phyloP scores from a whole-genome alignment of 1,140 invertebrate species.

The Tetragonula clypearis region DNA sequence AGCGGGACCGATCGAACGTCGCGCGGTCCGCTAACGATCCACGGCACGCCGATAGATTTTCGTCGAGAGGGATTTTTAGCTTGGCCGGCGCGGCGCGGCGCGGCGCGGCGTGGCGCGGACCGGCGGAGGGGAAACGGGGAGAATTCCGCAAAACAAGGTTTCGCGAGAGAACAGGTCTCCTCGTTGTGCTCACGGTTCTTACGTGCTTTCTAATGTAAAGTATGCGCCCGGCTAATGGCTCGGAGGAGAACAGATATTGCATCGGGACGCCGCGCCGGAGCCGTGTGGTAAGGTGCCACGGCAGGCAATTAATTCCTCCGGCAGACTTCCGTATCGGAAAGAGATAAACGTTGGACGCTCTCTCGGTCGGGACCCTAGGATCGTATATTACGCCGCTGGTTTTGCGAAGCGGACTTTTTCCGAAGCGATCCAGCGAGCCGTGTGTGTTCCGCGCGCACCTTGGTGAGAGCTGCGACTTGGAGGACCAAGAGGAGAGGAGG shows the following conservation, averaged over 20 bases:
- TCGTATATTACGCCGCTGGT: conserved; percentile 63
- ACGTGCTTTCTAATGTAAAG: conserved; percentile 67
- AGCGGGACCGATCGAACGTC: conserved; percentile 2
- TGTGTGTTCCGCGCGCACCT: conserved; percentile 9
- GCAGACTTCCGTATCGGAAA: conserved; percentile 69
- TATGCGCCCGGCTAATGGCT: conserved; percentile 68
- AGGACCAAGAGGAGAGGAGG: not conserved
- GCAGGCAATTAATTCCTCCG: conserved; percentile 69
- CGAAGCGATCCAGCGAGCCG: not conserved
- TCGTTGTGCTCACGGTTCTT: conserved; percentile 60
- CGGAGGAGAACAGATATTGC: conserved; percentile 67
- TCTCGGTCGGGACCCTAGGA: conserved; percentile 59
- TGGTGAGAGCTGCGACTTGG: conserved; percentile 21
- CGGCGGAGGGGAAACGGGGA: conserved; percentile 12
- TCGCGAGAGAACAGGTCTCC: conserved; percentile 54
- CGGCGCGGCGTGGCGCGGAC: too few relatives aligned
- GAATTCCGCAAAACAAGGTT: conserved; percentile 61
- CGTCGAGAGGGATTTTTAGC: conserved; percentile 23
- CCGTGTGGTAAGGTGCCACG: conserved; percentile 66
- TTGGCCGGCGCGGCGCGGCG: not conserved
- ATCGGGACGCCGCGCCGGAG: conserved; percentile 53
- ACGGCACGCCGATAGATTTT: conserved; percentile 48
- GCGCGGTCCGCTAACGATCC: conserved; percentile 42
- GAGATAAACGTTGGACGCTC: conserved; percentile 68
- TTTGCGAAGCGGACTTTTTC: conserved; percentile 44